These are phyloP conservation scores for Stegodyphus mimosarum DNA, from an alignment of 1,140 invertebrate species.

Conservation along the genomic window DNA sequence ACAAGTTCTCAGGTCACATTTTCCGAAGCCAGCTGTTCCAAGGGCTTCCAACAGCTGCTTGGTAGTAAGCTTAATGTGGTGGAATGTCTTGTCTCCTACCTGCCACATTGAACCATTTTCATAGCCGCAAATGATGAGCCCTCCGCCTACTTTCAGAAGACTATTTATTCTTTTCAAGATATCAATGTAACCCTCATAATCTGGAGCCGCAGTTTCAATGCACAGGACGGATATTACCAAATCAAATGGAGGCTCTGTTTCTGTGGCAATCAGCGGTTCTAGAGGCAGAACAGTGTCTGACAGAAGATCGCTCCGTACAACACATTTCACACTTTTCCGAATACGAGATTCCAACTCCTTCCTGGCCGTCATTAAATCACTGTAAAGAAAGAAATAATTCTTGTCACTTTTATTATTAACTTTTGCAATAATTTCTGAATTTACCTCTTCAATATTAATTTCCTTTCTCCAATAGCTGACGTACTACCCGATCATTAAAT, in stretches of 20 bases:
- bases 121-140: constrained; percentile 3
- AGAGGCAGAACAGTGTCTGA: neutral
- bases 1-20: neutral
- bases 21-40: neutral
- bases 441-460: no score
- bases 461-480: no score
- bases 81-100: neutral
- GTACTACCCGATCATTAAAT: no score
- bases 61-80: neutral
- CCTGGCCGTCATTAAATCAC: neutral
- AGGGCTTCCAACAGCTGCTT: neutral
- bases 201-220: constrained; percentile 1
- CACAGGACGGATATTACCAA: neutral
- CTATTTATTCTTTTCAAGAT: constrained; percentile 18
- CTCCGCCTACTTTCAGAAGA: neutral
- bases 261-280: neutral
- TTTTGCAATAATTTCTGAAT: no score
- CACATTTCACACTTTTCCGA: constrained; percentile 8
- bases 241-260: constrained; percentile 5
- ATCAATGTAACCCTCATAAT: constrained; percentile 1
- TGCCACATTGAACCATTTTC: constrained; percentile 25
- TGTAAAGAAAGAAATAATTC: neutral
- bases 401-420: no score
- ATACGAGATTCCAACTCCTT: constrained; percentile 6
- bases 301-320: constrained; percentile 1